phyloP scores from a whole-genome alignment of 2,888 invertebrate species.

The Petrolisthes manimaculis region DNA sequence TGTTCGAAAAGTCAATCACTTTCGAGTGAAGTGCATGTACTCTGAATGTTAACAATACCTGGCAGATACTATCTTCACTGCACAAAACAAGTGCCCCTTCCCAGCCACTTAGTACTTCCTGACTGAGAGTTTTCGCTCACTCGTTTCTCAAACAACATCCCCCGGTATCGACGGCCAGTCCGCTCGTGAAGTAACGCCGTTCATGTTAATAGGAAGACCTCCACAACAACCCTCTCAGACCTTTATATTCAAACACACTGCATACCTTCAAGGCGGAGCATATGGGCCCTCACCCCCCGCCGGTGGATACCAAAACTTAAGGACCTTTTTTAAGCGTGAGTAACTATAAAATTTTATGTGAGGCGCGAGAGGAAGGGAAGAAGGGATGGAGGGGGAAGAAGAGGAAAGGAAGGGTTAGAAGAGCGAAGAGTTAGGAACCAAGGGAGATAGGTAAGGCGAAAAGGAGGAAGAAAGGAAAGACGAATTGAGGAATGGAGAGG shows the following conservation, averaged over 20 bases:
- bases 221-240: not conserved
- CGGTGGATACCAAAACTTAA: slow-evolving; percentile 4
- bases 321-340: not conserved
- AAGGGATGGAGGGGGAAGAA: not conserved
- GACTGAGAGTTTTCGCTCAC: no score
- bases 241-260: slow-evolving; percentile 17
- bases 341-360: not conserved
- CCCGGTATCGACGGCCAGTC: not conserved
- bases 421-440: not conserved
- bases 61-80: no score
- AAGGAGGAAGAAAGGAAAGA: not conserved
- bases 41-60: no score
- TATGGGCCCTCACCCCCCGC: not conserved
- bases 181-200: not conserved
- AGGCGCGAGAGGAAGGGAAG: not conserved
- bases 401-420: not conserved
- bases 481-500: not conserved
- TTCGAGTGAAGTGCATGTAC: no score
- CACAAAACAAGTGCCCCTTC: no score
- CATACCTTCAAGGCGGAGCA: slow-evolving; percentile 9
- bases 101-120: no score
- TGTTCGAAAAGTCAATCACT: no score
- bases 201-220: slow-evolving; percentile 17
- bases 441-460: not conserved
- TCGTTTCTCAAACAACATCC: not conserved